A percentile compares a stretch with the other conserved stretches of the same genome.
Conservation (phyloP, 2,888 invertebrate species). For the Diarsia mendica region DNA sequence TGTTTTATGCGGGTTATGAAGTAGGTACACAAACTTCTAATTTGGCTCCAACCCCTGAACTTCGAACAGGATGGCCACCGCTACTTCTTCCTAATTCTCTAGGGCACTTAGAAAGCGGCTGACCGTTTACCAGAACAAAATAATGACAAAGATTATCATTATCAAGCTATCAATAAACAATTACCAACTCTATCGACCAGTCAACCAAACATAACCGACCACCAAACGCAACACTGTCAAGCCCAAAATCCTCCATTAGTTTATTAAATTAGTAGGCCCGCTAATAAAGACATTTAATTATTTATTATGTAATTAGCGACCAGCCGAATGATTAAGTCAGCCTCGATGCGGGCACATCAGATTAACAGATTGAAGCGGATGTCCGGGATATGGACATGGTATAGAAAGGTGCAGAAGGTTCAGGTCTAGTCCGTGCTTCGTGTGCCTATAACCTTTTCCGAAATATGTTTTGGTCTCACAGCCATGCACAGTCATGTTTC, state of each 20-base stretch:
- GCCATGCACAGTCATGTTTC: too few relatives aligned
- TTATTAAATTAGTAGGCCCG: slow-evolving; percentile 29
- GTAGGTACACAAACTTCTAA: too few relatives aligned
- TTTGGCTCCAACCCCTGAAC: neutral
- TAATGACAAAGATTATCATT: neutral
- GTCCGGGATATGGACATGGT: neutral
- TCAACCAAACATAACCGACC: neutral
- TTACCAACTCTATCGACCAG: neutral
- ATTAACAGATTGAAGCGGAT: slow-evolving; percentile 41
- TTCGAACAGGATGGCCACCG: neutral
- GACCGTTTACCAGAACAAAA: neutral
- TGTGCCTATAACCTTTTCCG: too few relatives aligned
- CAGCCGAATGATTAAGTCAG: slow-evolving; percentile 48
- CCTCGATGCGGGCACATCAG: slow-evolving; percentile 25
- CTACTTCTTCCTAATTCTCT: neutral
- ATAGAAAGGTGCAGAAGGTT: neutral
- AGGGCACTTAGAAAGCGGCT: neutral
- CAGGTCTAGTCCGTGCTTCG: rapidly evolving
- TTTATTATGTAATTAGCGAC: slow-evolving; percentile 53
- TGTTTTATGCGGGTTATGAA: too few relatives aligned
- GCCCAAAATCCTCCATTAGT: neutral
- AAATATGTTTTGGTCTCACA: too few relatives aligned
- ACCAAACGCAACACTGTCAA: neutral
- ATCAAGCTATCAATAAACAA: neutral
- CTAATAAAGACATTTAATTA: slow-evolving; percentile 42